Percentiles rank a stretch among this genome's conserved stretches.
phyloP scores from a whole-genome alignment of 2,797 vertebrate genomes.

The Typhlichthys subterraneus region DNA sequence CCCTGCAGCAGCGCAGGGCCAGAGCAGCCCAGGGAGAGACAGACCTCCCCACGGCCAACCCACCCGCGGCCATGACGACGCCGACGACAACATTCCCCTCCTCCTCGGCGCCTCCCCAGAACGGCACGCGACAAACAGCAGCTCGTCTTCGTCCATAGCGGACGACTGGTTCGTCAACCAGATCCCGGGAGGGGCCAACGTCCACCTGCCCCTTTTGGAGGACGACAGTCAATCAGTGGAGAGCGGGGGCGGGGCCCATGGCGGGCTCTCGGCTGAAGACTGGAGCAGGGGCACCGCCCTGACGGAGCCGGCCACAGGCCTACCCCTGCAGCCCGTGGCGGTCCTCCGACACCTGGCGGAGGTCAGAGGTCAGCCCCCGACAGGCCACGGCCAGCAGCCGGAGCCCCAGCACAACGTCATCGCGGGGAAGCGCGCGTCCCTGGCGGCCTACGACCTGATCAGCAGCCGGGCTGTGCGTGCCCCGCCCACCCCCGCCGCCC shows the following conservation, averaged over 20 bases:
- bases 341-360: constrained; percentile 72
- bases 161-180: constrained; percentile 74
- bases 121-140: constrained; percentile 58
- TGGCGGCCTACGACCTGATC: constrained; percentile 90
- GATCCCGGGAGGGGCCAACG: constrained; percentile 40
- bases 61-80: no score
- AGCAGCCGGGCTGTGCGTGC: constrained; percentile 81
- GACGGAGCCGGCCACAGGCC: constrained; percentile 66
- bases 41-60: constrained; percentile 17
- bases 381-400: constrained; percentile 39
- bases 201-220: constrained; percentile 46
- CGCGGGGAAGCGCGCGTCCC: constrained; percentile 81
- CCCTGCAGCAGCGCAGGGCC: not conserved
- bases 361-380: constrained; percentile 28
- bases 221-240: constrained; percentile 23
- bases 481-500: constrained; percentile 81
- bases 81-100: no score
- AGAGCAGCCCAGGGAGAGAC: constrained; percentile 43
- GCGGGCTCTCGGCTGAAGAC: constrained; percentile 75
- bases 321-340: constrained; percentile 83
- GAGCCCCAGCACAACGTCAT: constrained; percentile 74
- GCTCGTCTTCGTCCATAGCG: constrained; percentile 73
- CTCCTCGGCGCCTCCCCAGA: constrained; percentile 18
- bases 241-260: not conserved
- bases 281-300: constrained; percentile 88